Base-by-base conservation (phyloP, 2,797 vertebrate species). In the Sebastolobus altivelis region DNA sequence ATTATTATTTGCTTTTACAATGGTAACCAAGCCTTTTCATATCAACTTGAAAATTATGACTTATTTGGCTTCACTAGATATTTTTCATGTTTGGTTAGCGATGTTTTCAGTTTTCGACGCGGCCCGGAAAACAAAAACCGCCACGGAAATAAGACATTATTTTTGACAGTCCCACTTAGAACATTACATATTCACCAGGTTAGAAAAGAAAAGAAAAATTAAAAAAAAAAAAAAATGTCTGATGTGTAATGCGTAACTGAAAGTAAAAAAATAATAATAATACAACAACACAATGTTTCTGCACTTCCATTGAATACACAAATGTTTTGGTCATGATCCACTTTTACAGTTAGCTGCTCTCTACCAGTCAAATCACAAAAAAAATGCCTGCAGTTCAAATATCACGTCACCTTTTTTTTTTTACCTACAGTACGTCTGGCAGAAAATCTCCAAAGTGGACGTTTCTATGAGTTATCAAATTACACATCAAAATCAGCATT, bases 21-120 rank as follows among this genome's bases (percentile, higher is more conserved):
- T 96, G 96, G 97, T 97, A 97, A 98, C 97, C 97, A 95, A 98
- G 96, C 97, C 98, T 97, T 97, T 97, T 98, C 97, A 97, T 97
- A 96, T 97, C 97, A 96, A 96, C 97, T 98, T 96, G 97, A 98
- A 46, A 97, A 98, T 98, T 96, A 97, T 98, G 97, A 95, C 92
- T 95, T 97, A 97, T 99, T 99, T 99, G 98, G 98, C 98, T 98
- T 99, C 96, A 97, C 98, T 99, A 99, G 98, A 99, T 98, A 97
- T 97, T 97, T 97, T 97, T 92, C 88, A 95, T 96, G 98, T 99
- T 99, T 99, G 98, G 98, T 99, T 99, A 97, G 85, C 95, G 94
- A 95, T 97, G 94, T 97, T 97, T 97, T 96, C 96, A 96, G 95
- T 95, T 97, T 98, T 97, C 95, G 96, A 97, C 94, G 96, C 96